Base-by-base conservation (phyloP, 2,888 invertebrate genomes). In the Himalopsyche japonica region DNA sequence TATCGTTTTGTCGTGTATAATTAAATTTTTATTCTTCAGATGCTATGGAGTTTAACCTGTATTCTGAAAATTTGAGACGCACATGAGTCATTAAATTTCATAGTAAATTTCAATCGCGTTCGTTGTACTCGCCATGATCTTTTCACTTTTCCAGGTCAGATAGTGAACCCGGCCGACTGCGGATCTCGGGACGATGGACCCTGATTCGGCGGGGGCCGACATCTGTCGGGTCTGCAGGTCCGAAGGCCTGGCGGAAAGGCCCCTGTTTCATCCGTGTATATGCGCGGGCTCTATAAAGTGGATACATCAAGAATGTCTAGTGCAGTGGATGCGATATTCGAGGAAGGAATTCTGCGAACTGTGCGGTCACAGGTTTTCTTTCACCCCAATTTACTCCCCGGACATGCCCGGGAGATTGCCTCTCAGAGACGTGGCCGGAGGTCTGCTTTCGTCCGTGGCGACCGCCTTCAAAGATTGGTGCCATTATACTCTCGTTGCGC, bases 331-430 rank as follows among this genome's bases (percentile, higher is more conserved):
- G 95, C 95, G 98, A 87, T 99, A 99, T 91, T 99, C 98, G 86
- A 95, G 98, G 88, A 99, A 99, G 92, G 99, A 99, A 91, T 98
- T 98, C 90, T 99, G 99, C 92, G 99, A 99, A 91, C 92, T 99
- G 87, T 99, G 99, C 91, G 98, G 98, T 86, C 97, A 99, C 91
- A 95, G 98, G 86, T 99, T 99, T 91, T 98, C 98, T 4, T 99
- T 99, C 89, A 98, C 98, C 89, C 99, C 99, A 37, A 99, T 99
- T 88, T 99, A 99, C 91, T 98, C 99, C n/a, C 98, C 99, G 37
- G 99, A 99, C 90, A 99, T 99, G 99, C 99, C 99, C n/a, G 95
- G 98, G 86, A 94, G 99, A 86, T 92, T 99, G 88, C 99, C 99
- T 0, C 92, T 99, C 43, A 94, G 95, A 87, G 99, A 99, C 90